Conservation (phyloP, 2,888 invertebrate genomes). For the Bhutanitis thaidina region DNA sequence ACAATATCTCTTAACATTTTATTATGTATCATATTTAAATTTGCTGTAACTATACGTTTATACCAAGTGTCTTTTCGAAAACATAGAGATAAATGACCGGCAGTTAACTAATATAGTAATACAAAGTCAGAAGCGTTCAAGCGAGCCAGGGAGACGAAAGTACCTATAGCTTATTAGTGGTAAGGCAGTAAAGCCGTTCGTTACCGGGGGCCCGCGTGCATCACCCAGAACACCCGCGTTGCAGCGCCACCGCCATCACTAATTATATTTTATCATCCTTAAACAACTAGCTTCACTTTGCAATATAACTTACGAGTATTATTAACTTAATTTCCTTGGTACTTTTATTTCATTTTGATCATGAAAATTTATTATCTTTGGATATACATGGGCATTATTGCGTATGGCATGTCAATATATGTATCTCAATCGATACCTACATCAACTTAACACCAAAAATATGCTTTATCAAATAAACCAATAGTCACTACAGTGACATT, state of each 20-base stretch:
- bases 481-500: too few relatives aligned
- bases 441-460: too few relatives aligned
- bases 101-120: neutral
- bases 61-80: too few relatives aligned
- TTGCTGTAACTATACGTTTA: too few relatives aligned
- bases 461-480: too few relatives aligned
- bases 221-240: conserved; percentile 17
- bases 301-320: conserved; percentile 7
- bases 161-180: conserved; percentile 3
- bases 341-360: conserved; percentile 3
- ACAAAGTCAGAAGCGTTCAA: neutral
- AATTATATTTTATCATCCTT: conserved; percentile 14
- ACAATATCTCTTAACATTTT: too few relatives aligned
- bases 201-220: neutral
- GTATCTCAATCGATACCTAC: too few relatives aligned
- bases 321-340: neutral
- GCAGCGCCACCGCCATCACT: conserved; percentile 1
- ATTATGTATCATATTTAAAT: too few relatives aligned
- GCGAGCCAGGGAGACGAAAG: neutral
- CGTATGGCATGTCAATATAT: too few relatives aligned
- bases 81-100: too few relatives aligned
- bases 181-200: neutral
- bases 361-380: neutral
- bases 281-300: conserved; percentile 5
- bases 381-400: neutral